These are phyloP conservation scores for Hetaerina titia DNA, from an alignment of 2,888 invertebrate genomes.

Conservation along the genomic window DNA sequence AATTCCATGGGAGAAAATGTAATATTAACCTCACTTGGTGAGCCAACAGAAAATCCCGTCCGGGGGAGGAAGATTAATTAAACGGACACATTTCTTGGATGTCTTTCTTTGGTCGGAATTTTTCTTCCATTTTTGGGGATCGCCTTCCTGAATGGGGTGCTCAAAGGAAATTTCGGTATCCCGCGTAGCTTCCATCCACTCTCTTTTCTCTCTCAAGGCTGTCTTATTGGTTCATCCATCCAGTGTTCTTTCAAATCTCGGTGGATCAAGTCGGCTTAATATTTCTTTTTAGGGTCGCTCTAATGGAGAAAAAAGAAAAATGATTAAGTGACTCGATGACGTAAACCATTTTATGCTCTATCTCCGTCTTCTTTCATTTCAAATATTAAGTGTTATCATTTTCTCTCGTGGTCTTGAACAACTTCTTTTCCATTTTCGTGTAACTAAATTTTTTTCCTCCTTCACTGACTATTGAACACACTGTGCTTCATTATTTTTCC, in stretches of 20 bases:
- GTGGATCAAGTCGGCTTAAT: background rate
- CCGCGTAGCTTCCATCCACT: background rate
- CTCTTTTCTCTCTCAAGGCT: background rate
- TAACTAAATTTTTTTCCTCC: background rate
- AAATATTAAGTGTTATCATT: background rate
- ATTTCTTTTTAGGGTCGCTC: background rate
- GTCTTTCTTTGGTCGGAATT: background rate
- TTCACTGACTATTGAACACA: background rate
- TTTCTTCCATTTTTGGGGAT: background rate
- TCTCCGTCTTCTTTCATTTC: background rate
- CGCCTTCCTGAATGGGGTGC: background rate
- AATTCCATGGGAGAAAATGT: background rate
- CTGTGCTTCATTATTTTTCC: background rate
- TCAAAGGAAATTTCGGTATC: background rate
- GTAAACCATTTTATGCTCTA: background rate
- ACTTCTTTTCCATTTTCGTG: background rate
- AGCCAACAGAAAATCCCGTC: background rate
- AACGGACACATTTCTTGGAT: background rate
- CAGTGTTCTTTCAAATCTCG: background rate
- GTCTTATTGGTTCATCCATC: background rate
- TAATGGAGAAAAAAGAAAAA: background rate
- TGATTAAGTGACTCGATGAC: background rate
- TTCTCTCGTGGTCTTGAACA: background rate
- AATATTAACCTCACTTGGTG: background rate
- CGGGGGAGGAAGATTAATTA: background rate